A percentile compares a stretch with the other conserved stretches of the same genome.
Evolutionary conservation across 1,140 invertebrate genomes (phyloP).

Genomic region (Cylas formicarius): DNA sequence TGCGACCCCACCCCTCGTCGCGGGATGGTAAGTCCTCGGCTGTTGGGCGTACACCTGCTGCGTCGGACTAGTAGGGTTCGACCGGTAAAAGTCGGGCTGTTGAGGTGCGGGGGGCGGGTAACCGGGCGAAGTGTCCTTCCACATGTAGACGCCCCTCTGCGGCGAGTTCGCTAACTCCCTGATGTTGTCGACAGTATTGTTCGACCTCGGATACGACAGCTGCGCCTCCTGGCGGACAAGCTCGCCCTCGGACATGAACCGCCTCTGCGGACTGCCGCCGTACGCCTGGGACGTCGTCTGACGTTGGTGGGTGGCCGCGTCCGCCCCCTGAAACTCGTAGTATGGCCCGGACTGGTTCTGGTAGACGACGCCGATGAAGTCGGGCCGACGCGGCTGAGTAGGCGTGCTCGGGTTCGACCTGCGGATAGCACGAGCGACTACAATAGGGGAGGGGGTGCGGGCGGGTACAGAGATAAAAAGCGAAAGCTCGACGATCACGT

Average conservation of each 20-base stretch:
- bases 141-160: conserved; percentile 74
- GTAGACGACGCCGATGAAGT: conserved; percentile 70
- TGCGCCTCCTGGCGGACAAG: conserved; percentile 61
- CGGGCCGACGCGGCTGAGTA: conserved; percentile 74
- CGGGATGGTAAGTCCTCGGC: conserved; percentile 50
- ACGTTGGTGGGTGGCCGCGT: conserved; percentile 35
- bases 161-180: conserved; percentile 75
- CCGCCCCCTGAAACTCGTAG: conserved; percentile 40
- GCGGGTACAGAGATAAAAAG: too few species aligned
- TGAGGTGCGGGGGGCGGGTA: conserved; percentile 39
- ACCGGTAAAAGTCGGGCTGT: conserved; percentile 44
- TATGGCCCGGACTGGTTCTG: conserved; percentile 35
- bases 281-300: conserved; percentile 38
- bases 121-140: conserved; percentile 65
- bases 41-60: conserved; percentile 46
- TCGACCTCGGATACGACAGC: conserved; percentile 49
- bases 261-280: conserved; percentile 64
- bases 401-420: conserved; percentile 86
- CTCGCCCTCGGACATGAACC: conserved; percentile 80
- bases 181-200: conserved; percentile 59
- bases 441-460: too few species aligned
- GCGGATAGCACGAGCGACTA: conserved; percentile 41
- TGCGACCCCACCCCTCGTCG: conserved; percentile 55
- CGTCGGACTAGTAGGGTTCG: conserved; percentile 70
- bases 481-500: too few species aligned